These are phyloP conservation scores for Gephyroberyx darwinii DNA, from an alignment of 2,797 vertebrate genomes.

Conservation along the genomic window DNA sequence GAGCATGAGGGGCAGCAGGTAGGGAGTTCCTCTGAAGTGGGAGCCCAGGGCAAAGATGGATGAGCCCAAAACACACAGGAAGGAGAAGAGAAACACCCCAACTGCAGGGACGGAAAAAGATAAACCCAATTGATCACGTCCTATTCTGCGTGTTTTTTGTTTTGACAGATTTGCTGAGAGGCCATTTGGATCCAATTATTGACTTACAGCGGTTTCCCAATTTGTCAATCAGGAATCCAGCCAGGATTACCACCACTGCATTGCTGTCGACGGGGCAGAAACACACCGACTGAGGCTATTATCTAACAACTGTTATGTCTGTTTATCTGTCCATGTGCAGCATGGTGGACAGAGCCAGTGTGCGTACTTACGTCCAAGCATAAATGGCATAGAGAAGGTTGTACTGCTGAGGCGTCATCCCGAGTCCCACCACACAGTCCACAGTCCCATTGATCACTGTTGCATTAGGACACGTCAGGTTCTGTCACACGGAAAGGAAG, in stretches of 20 bases:
- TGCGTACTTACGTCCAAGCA: conserved; percentile 80
- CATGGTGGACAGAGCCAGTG: not conserved
- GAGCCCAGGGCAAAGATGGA: conserved; percentile 86
- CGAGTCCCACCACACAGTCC: conserved; percentile 82
- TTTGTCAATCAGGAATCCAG: conserved; percentile 88
- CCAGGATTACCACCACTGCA: conserved; percentile 85
- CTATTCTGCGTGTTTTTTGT: not conserved
- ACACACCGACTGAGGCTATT: not conserved
- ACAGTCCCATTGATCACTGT: conserved; percentile 76
- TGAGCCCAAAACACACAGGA: conserved; percentile 85
- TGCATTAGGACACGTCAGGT: conserved; percentile 82
- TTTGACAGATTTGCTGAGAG: not conserved
- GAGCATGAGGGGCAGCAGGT: conserved; percentile 87
- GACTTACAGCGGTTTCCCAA: conserved; percentile 86
- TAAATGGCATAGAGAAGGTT: conserved; percentile 87
- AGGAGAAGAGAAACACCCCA: conserved; percentile 87
- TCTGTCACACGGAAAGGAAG: conserved; percentile 64
- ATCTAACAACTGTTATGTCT: not conserved
- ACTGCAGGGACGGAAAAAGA: conserved; percentile 66
- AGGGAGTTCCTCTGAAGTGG: conserved; percentile 84
- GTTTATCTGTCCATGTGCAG: not conserved
- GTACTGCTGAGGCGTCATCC: conserved; percentile 87
- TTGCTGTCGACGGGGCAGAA: conserved; percentile 74
- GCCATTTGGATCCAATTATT: not conserved
- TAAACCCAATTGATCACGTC: not conserved